phyloP scores from a whole-genome alignment of 2,113 vertebrate species.

The Genyomyrus donnyi region DNA sequence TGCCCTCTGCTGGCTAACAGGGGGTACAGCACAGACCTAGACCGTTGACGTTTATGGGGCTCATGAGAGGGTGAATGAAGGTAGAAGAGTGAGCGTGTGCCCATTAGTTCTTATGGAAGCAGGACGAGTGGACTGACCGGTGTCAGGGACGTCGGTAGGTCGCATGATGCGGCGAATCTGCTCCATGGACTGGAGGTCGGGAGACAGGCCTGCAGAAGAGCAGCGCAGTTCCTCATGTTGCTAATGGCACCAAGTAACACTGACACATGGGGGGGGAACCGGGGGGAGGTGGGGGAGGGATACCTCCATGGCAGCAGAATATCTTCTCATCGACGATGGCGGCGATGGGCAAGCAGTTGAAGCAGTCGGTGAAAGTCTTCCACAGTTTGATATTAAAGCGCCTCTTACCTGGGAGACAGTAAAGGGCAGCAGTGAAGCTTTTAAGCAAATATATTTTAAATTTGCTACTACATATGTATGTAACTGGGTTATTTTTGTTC shows the following conservation, averaged over 20 bases:
- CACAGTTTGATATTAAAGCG: conserved; percentile 73
- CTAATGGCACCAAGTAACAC: neutral
- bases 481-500: no score
- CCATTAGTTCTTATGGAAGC: neutral
- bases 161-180: conserved; percentile 63
- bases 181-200: conserved; percentile 27
- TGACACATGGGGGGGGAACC: neutral
- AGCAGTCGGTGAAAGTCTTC: conserved; percentile 29
- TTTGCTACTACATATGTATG: no score
- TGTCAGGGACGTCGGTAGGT: conserved; percentile 79
- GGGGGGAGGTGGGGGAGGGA: neutral
- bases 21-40: neutral
- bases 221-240: neutral
- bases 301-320: conserved; percentile 74
- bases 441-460: neutral
- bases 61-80: neutral
- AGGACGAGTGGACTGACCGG: conserved; percentile 47
- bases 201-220: conserved; percentile 61
- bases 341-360: conserved; percentile 26
- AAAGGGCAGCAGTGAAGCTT: conserved; percentile 43
- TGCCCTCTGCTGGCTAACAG: neutral
- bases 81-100: neutral
- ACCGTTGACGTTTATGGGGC: neutral
- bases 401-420: conserved; percentile 63
- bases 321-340: conserved; percentile 61